Conservation (phyloP, 2,797 vertebrate genomes). For the Onychomys torridus region DNA sequence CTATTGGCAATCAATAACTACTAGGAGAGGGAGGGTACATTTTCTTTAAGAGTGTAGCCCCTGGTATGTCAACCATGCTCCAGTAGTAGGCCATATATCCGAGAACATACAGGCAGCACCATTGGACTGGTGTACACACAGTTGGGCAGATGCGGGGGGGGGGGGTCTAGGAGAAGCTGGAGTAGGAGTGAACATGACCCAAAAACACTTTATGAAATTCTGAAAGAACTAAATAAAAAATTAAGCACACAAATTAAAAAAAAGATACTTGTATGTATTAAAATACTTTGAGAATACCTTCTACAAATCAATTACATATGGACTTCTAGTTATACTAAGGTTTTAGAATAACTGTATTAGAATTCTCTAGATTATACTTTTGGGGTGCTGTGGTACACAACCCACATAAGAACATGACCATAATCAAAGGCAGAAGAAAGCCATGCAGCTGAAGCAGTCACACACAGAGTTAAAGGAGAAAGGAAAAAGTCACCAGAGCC, state of each 20-base stretch:
- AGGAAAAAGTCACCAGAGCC: background rate
- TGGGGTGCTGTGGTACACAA: background rate
- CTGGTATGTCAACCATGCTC: too few species aligned
- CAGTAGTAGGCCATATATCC: background rate
- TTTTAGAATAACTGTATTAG: conserved; percentile 16
- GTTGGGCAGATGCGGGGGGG: background rate
- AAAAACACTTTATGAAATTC: background rate
- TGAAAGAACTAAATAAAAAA: background rate
- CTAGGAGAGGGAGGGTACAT: background rate
- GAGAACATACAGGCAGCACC: background rate
- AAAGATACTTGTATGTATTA: background rate
- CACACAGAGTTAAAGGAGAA: conserved; percentile 46
- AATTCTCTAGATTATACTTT: conserved; percentile 40
- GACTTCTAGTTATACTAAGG: conserved; percentile 45
- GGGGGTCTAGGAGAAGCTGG: background rate
- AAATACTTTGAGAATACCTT: background rate
- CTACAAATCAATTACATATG: conserved; percentile 41
- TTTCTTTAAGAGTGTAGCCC: background rate
- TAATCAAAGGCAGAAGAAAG: conserved; percentile 35
- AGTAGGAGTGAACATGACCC: background rate
- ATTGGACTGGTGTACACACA: background rate
- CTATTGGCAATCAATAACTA: background rate
- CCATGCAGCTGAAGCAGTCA: background rate
- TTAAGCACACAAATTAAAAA: conserved; percentile 13
- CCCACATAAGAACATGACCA: background rate